Base-by-base conservation (phyloP, 2,888 invertebrate genomes). In the Drosophila dives region DNA sequence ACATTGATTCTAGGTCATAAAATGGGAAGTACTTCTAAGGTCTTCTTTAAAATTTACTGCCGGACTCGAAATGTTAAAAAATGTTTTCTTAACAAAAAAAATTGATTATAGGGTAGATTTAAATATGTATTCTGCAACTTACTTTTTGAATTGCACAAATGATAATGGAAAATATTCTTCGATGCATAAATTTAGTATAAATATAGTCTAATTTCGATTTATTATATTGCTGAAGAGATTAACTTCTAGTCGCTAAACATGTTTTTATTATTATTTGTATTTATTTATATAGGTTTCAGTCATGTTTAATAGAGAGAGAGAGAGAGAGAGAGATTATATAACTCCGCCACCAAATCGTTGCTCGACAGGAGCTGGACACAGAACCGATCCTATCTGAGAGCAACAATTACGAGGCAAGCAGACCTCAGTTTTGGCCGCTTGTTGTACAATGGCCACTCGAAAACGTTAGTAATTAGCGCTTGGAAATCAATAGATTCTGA, bases 401-500 rank as follows among this genome's bases (percentile, higher is more conserved):
- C 56, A 64, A 59, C 65, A 85, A 87, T 82, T 72, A 75, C 69
- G 49, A 38, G 62, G 67, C 67, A 62, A 56, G 50, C 66, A 62
- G 29, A 12, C 3, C 20, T 12, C 3, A 12, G 45, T 42, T 58
- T 23, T 54, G 45, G 40, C 54, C 51, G 45, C 58, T 42, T 11
- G 8, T 6, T 8, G 10, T 7, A 48, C 32, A 34, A 50, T 66
- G 42, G 32, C 33, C 40, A 33, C n/a, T 8, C 8, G 7, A 53
- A 38, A 29, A 11, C 15, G 17, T 29, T 54, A 32, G 74, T 84
- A 85, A 85, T 87, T 85, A 85, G 89, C 77, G 75, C 49, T 55
- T 36, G 51, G 64, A 86, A 85, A 89, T 87, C 87, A 77, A 87
- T 81, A 83, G 69, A 70, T 67, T 68, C 75, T 68, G 23, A 45